Evolutionary conservation across 1,140 invertebrate species (phyloP), one percentile per base, ranked within the genome.

Genomic region (Teleogryllus occipitalis): DNA sequence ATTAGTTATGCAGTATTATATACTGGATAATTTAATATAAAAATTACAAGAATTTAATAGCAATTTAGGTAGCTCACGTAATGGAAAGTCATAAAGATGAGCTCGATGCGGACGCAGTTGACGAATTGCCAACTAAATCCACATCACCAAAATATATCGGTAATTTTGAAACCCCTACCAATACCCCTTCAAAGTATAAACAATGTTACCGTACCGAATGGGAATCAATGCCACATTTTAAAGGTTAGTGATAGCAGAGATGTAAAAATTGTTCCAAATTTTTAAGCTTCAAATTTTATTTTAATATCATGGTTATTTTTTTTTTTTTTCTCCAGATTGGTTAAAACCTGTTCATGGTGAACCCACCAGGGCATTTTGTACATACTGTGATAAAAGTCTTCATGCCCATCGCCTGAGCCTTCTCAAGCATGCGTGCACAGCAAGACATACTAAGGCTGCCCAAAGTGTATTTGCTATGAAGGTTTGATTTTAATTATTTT

Each of bases 361-460:
- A 83, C 85, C 87, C 0, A 90, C 89, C 8, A 84, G 88, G 83
- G 90, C 89, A 48, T 90, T 87, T 81, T 90, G 90, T 81, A 85
- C 85, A 48, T 90, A 87, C 82, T 90, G 90, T 80, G 87, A 89
- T 79, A 90, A 89, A 83, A 88, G 87, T 81, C 83, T 90, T n/a
- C 90, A 90, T 83, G 90, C 90, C 7, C 90, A 90, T 84, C 83
- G 89, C 80, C 81, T 90, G 0, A 90, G 89, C 65, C 82, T 90
- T 72, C 80, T 90, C 22, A 90, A 90, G 79, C 90, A 90, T 76
- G 90, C 88, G 22, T 90, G 89, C 76, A 90, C 89, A 0, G 48
- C 82, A n/a, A 82, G 82, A 77, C 82, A 82, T 75, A 82, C 80
- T 27, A 81, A 88, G 82, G 87, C 89, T 8, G 88, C 89, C 7